Evolutionary conservation across 2,888 invertebrate genomes (phyloP).

Genomic region (Achlya flavicornis): DNA sequence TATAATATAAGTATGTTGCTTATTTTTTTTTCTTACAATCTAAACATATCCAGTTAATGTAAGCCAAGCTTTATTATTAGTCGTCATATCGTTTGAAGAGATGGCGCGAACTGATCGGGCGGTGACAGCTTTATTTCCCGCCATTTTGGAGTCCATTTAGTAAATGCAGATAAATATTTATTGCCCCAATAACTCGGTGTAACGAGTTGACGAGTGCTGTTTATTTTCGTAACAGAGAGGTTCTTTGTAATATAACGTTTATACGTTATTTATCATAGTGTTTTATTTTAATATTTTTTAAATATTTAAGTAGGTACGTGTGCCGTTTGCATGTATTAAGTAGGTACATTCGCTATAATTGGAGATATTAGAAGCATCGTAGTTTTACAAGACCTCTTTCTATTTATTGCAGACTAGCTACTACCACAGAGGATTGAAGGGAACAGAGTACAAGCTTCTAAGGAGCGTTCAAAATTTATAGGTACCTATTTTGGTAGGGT

Average conservation of each 20-base stretch:
- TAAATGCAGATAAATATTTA: slow-evolving; percentile 81
- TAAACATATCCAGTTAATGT: background rate
- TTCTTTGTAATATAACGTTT: slow-evolving; percentile 16
- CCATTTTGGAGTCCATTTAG: slow-evolving; percentile 78
- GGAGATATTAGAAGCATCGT: too few relatives aligned
- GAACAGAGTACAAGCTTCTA: too few relatives aligned
- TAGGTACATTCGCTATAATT: too few relatives aligned
- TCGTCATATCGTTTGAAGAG: slow-evolving; percentile 56
- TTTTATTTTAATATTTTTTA: slow-evolving; percentile 2
- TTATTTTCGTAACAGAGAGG: slow-evolving; percentile 62
- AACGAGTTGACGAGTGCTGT: slow-evolving; percentile 55
- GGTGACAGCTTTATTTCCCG: slow-evolving; percentile 73
- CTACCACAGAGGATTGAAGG: too few relatives aligned
- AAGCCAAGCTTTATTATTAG: slow-evolving; percentile 38
- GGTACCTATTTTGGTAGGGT: too few relatives aligned
- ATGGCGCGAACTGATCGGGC: slow-evolving; percentile 70
- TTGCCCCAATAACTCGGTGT: slow-evolving; percentile 59
- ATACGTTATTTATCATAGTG: slow-evolving; percentile 15
- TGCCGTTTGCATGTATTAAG: background rate
- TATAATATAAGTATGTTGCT: too few relatives aligned
- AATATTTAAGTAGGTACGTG: background rate
- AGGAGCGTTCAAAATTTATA: too few relatives aligned
- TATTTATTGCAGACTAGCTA: too few relatives aligned
- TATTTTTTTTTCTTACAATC: too few relatives aligned
- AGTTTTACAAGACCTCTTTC: too few relatives aligned